phyloP scores from a whole-genome alignment of 2,113 vertebrate species.

The Furnarius figulus region DNA sequence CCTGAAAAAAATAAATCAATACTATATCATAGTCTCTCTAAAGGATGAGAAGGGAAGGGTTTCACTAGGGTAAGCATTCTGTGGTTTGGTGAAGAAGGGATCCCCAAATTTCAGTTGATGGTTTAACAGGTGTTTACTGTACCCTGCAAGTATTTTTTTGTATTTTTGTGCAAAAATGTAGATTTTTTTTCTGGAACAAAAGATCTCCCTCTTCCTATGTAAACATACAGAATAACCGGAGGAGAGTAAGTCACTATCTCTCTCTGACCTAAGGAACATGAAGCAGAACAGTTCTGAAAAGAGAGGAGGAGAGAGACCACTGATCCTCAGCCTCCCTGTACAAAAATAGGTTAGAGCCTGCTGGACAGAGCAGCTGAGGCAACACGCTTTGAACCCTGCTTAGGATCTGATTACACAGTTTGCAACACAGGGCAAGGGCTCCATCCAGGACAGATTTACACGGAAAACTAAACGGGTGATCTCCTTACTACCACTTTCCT shows the following conservation, averaged over 20 bases:
- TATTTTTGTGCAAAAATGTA: neutral
- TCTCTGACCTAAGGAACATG: neutral
- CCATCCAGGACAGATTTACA: neutral
- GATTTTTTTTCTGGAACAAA: neutral
- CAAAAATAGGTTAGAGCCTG: neutral
- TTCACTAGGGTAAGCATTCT: neutral
- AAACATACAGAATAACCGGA: neutral
- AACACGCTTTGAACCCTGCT: neutral
- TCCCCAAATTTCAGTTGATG: neutral
- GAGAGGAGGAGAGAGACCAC: neutral
- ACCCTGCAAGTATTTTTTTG: neutral
- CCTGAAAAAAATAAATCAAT: neutral
- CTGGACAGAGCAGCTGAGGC: neutral
- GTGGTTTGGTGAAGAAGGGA: neutral
- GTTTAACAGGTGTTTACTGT: neutral
- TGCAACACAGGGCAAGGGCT: neutral
- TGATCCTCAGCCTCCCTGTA: neutral
- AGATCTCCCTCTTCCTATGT: neutral
- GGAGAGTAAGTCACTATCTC: neutral
- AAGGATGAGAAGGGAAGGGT: neutral
- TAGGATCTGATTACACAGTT: neutral
- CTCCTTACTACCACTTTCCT: neutral
- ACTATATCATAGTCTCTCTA: neutral
- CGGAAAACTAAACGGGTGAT: fast-evolving
- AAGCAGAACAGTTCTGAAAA: neutral